Conservation (phyloP, 2,797 vertebrate genomes). For the Pristis pectinata region DNA sequence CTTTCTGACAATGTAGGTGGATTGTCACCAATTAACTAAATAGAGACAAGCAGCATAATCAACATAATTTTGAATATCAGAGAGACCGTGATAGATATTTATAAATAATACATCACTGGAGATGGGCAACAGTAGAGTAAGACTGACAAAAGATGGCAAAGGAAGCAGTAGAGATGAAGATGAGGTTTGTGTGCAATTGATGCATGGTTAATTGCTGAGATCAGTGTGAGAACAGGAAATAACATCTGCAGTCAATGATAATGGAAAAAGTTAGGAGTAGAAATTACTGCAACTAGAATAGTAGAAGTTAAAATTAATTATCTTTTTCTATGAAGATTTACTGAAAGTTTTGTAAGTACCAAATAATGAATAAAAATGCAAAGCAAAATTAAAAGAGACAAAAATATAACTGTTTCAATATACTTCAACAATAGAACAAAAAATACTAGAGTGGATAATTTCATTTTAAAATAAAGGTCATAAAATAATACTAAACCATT, state of each 20-base stretch:
- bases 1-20: neutral
- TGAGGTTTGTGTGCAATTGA: neutral
- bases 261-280: neutral
- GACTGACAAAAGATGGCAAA: neutral
- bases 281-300: neutral
- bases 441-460: neutral
- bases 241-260: neutral
- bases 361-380: neutral
- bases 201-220: neutral
- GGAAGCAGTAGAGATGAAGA: neutral
- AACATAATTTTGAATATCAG: neutral
- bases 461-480: neutral
- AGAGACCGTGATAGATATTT: neutral
- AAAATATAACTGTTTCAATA: neutral
- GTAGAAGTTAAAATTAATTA: neutral
- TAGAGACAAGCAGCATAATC: neutral
- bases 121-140: neutral
- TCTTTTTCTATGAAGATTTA: neutral
- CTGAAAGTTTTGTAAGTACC: neutral
- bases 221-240: neutral
- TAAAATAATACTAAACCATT: neutral
- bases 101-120: neutral
- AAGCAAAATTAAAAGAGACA: neutral
- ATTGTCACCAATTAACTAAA: neutral
- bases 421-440: neutral